Conservation (phyloP, 2,888 invertebrate species). For the Thelaira solivaga region DNA sequence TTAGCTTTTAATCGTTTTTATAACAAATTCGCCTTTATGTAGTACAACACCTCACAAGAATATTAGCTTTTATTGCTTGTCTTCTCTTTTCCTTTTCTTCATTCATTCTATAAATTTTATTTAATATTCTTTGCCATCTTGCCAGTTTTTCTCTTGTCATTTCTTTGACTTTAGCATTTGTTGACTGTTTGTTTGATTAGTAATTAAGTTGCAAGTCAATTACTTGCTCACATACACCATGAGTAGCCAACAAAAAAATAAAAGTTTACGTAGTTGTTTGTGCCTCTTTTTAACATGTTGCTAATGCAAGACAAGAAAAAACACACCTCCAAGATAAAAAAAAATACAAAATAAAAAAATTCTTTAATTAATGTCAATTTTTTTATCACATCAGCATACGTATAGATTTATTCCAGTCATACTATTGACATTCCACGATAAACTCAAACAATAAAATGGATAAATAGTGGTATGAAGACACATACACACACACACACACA, state of each 20-base stretch:
- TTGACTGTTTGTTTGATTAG: constrained; percentile 27
- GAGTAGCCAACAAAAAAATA: constrained; percentile 13
- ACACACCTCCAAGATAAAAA: constrained; percentile 56
- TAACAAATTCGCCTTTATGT: constrained; percentile 27
- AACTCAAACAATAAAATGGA: not conserved
- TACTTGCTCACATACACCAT: constrained; percentile 12
- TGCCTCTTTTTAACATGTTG: constrained; percentile 45
- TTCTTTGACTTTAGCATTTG: constrained; percentile 4
- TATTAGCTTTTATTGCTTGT: not conserved
- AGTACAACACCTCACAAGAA: not conserved
- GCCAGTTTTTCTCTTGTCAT: not conserved
- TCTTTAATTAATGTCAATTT: constrained; percentile 55
- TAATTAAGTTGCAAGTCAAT: constrained; percentile 55
- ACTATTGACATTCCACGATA: not conserved
- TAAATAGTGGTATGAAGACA: not conserved
- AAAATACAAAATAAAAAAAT: no score
- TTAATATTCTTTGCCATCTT: constrained; percentile 27
- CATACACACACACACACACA: not conserved
- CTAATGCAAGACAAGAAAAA: constrained; percentile 45
- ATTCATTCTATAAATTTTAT: constrained; percentile 13
- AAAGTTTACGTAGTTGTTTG: not conserved
- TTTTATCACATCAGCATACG: constrained; percentile 52
- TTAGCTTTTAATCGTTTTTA: constrained; percentile 57
- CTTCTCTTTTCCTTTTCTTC: not conserved
- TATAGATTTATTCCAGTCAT: constrained; percentile 46